phyloP scores from a whole-genome alignment of 2,113 vertebrate species.

The Martes martes region DNA sequence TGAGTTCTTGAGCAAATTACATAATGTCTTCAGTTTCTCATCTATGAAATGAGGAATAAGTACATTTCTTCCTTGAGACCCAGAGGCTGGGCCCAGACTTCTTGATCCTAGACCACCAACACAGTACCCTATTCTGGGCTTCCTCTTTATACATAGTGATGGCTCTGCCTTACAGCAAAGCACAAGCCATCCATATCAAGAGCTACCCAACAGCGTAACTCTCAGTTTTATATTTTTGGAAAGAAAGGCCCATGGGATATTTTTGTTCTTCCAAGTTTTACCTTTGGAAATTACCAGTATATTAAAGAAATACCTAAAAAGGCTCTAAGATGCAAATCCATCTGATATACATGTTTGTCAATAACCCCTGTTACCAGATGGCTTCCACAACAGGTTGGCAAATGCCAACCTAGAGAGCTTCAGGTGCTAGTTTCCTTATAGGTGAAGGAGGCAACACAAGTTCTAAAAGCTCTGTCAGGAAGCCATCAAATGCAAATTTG shows the following conservation, averaged over 20 bases:
- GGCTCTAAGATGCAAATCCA: neutral
- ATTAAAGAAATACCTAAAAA: constrained; percentile 8
- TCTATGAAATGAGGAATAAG: neutral
- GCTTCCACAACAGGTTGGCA: neutral
- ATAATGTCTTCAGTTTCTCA: neutral
- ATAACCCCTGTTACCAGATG: neutral
- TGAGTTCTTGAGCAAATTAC: neutral
- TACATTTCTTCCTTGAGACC: neutral
- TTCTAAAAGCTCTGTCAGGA: neutral
- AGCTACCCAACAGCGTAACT: neutral
- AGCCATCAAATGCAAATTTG: neutral
- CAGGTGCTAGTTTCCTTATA: neutral
- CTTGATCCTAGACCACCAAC: neutral
- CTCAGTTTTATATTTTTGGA: constrained; percentile 8
- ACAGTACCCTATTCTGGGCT: neutral
- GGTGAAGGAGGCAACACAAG: neutral
- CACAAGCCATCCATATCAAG: neutral
- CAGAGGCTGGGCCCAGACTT: neutral
- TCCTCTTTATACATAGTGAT: neutral
- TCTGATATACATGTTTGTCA: neutral
- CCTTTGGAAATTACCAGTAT: neutral
- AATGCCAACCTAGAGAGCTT: neutral
- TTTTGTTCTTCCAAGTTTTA: constrained; percentile 23
- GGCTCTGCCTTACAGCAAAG: neutral
- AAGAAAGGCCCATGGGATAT: neutral